Base-by-base conservation (phyloP, 2,797 vertebrate species). In the Anguilla anguilla region DNA sequence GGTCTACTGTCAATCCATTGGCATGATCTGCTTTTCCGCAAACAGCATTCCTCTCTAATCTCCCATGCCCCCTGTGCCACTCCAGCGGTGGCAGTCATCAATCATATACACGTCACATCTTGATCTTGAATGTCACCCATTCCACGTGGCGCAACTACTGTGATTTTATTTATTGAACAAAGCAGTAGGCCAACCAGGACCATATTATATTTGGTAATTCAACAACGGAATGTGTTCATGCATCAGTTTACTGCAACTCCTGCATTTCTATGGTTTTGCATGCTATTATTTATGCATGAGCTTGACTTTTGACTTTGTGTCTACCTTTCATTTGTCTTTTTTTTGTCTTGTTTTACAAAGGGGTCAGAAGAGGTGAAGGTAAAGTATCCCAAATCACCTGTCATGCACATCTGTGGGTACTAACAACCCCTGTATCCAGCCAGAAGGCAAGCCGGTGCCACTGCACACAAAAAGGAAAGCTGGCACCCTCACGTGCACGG, bases 291-390 rank as follows among this genome's bases (percentile, higher is more conserved):
- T 86, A 11, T 86, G 31, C 61, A 43, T 64, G 17, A 64, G 84
- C 55, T 28, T 69, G 61, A 46, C 64, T 17, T 49, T 28, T 86
- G 31, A 43, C 31, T 39, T 0, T 49, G 59, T 51, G 10, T 67
- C 28, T 15, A 86, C 39, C 39, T 39, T 77, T 87, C 35, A 87
- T 84, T 84, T 69, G 17, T 53, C 46, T 85, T 59, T 85, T 15
- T 51, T 84, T 72, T 67, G 25, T 87, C 46, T 87, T 69, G 49
- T 49, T 74, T 87, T 53, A 46, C 82, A 59, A 84, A 87, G 87
- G 61, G 83, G 87, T 84, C 87, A 87, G 82, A 87, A 84, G 87
- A 87, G 61, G 55, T 46, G 15, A 77, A 87, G 79, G 86, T 87
- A 87, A 83, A 86, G 72, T 57, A 79, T 57, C 31, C 25, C 7